Conservation (phyloP, 2,797 vertebrate genomes). For the Sebastes reedi region DNA sequence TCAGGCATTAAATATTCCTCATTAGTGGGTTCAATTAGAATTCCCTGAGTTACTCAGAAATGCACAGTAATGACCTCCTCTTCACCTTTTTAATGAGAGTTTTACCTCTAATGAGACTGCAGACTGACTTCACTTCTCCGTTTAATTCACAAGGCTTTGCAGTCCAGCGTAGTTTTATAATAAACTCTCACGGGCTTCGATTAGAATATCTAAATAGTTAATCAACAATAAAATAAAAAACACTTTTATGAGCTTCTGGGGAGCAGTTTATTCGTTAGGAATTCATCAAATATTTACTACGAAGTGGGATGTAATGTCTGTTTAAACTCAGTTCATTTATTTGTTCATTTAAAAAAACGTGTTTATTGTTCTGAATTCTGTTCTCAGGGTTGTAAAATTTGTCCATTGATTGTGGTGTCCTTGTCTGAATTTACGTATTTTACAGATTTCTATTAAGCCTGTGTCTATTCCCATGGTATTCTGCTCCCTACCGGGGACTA, state of each 20-base stretch:
- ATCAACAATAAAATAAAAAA: conserved; percentile 4
- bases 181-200: conserved; percentile 7
- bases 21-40: conserved; percentile 47
- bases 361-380: conserved; percentile 30
- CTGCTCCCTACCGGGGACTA: conserved; percentile 73
- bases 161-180: conserved; percentile 3
- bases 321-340: conserved; percentile 19
- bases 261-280: conserved; percentile 5
- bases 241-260: background rate
- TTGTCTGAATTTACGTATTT: conserved; percentile 67
- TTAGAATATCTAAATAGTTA: background rate
- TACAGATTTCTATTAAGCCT: conserved; percentile 54
- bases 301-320: conserved; percentile 8
- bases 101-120: conserved; percentile 53
- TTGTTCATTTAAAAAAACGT: conserved; percentile 27
- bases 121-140: conserved; percentile 12
- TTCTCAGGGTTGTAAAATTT: conserved; percentile 49
- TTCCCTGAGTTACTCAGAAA: conserved; percentile 42
- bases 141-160: conserved; percentile 25
- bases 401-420: conserved; percentile 78
- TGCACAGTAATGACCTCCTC: conserved; percentile 42
- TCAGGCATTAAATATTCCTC: conserved; percentile 33
- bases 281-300: background rate
- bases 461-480: conserved; percentile 79
- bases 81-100: conserved; percentile 61